Evolutionary conservation across 64 coral and sea anemone species (phyloP).

Genomic region (Dendronephthya gigantea): DNA sequence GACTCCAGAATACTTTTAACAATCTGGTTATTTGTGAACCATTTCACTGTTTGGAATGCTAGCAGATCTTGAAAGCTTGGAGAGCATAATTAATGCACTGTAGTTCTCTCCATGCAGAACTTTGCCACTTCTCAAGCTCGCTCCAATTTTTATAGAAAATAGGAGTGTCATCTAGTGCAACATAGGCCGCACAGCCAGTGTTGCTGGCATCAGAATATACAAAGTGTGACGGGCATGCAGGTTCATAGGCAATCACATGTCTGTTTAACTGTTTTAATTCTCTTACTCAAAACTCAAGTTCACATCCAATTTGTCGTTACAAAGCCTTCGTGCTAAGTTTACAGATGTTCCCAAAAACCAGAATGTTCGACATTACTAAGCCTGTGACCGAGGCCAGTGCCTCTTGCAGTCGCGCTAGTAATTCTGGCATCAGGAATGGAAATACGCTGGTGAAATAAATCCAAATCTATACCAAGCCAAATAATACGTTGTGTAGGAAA

Average conservation of each 20-base stretch:
- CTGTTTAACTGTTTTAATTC: not conserved
- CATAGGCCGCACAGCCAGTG: not conserved
- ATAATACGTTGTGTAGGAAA: not conserved
- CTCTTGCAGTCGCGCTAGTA: constrained; percentile 17
- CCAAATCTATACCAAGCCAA: not conserved
- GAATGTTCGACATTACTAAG: constrained; percentile 32
- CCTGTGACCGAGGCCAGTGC: constrained; percentile 16
- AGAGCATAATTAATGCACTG: constrained; percentile 21
- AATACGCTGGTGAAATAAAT: not conserved
- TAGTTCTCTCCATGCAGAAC: constrained; percentile 48
- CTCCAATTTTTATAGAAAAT: constrained; percentile 26
- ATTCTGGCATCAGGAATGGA: not conserved
- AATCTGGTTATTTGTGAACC: constrained; percentile 50
- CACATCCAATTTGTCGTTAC: constrained; percentile 2
- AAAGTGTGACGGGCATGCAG: not conserved
- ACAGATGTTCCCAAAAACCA: constrained; percentile 53
- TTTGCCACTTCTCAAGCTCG: constrained; percentile 29
- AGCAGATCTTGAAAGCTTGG: constrained; percentile 18
- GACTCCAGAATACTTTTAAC: constrained; percentile 37
- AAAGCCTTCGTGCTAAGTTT: constrained; percentile 50
- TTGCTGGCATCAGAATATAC: not conserved
- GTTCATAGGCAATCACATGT: not conserved
- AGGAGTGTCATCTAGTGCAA: constrained; percentile 27
- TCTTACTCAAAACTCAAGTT: constrained; percentile 24
- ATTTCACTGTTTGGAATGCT: constrained; percentile 8